phyloP scores from a whole-genome alignment of 1,140 invertebrate species.

The Calosoma granatense region DNA sequence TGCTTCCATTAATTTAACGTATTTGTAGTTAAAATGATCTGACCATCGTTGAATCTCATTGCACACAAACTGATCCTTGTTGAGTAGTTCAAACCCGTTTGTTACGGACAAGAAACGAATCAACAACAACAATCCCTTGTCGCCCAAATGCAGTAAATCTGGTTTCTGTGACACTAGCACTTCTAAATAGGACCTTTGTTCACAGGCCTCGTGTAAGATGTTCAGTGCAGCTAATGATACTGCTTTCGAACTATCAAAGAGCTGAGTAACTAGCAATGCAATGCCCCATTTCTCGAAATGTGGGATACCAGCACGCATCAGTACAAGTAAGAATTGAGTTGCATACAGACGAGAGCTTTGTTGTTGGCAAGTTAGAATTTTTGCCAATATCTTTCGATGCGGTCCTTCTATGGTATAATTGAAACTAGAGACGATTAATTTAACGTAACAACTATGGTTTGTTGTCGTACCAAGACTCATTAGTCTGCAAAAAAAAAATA shows the following conservation, averaged over 20 bases:
- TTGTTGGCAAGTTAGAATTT: conserved; percentile 51
- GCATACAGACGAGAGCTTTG: conserved; percentile 78
- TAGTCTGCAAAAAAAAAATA: not conserved
- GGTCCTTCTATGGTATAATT: conserved; percentile 69
- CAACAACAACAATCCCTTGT: conserved; percentile 72
- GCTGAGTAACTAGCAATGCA: conserved; percentile 65
- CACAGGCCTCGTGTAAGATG: conserved; percentile 85
- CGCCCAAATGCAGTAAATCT: conserved; percentile 65
- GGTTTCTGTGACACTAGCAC: conserved; percentile 64
- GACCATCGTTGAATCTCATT: conserved; percentile 70
- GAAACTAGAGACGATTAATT: conserved; percentile 79
- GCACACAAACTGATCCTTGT: conserved; percentile 55
- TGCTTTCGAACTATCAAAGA: conserved; percentile 65
- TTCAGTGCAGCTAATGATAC: conserved; percentile 69
- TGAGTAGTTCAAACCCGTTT: conserved; percentile 56
- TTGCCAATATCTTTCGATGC: conserved; percentile 61
- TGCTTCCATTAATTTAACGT: conserved; percentile 75
- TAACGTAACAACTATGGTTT: conserved; percentile 84
- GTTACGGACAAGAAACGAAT: conserved; percentile 71
- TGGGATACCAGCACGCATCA: conserved; percentile 55
- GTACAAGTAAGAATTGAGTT: conserved; percentile 77
- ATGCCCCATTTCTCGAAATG: conserved; percentile 73
- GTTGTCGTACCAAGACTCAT: conserved; percentile 57
- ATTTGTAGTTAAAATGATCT: conserved; percentile 61
- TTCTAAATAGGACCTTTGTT: conserved; percentile 74